Conservation (phyloP, 2,113 vertebrate species). For the Neomonachus schauinslandi region DNA sequence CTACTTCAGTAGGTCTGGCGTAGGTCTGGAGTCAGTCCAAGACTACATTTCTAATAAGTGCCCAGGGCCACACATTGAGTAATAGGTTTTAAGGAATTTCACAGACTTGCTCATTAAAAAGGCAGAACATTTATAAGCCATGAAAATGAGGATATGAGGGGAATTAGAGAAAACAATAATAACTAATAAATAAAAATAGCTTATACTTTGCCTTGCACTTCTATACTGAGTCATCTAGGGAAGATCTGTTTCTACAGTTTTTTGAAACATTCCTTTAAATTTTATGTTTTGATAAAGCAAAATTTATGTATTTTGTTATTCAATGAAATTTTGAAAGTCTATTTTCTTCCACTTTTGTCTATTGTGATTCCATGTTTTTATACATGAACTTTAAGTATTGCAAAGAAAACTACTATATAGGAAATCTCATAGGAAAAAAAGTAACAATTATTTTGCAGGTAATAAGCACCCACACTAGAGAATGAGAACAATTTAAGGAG, state of each 20-base stretch:
- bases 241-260: neutral
- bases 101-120: constrained; percentile 1
- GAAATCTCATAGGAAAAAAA: neutral
- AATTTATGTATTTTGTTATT: neutral
- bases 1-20: neutral
- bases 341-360: neutral
- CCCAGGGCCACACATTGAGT: neutral
- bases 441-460: neutral
- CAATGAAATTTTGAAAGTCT: neutral
- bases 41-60: neutral
- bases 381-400: neutral
- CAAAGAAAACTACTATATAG: neutral
- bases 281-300: neutral
- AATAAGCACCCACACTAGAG: neutral
- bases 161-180: neutral
- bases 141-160: neutral
- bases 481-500: neutral
- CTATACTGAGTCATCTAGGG: neutral
- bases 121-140: neutral
- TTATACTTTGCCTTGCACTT: neutral
- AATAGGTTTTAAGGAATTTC: neutral
- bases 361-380: neutral
- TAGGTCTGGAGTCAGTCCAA: neutral
- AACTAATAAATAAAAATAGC: neutral
- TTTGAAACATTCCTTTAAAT: neutral